Conservation (phyloP, 2,113 vertebrate species). For the Corythaixoides concolor region DNA sequence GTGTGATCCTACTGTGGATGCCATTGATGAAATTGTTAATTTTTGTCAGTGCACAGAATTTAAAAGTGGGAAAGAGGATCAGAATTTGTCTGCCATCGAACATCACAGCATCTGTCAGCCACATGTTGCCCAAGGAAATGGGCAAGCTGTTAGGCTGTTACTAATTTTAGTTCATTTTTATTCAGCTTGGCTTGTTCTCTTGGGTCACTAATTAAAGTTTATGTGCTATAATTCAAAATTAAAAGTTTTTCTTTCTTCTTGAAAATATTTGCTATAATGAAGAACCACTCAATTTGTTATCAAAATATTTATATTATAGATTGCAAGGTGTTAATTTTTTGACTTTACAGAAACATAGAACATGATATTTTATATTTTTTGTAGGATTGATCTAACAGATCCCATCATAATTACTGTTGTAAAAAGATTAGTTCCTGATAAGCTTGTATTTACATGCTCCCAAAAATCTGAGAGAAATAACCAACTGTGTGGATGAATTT, state of each 20-base stretch:
- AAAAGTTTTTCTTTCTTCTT: neutral
- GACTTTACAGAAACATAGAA: neutral
- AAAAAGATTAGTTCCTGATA: neutral
- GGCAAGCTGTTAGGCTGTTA: conserved; percentile 47
- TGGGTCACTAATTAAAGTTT: conserved; percentile 53
- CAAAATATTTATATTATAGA: neutral
- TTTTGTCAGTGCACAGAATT: neutral
- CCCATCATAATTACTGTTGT: neutral
- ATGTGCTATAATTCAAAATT: neutral
- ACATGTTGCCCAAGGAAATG: conserved; percentile 16
- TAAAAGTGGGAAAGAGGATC: neutral
- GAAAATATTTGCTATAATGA: neutral
- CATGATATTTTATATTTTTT: neutral
- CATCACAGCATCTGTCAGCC: conserved; percentile 30
- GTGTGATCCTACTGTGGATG: neutral
- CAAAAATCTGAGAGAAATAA: neutral
- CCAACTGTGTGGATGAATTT: neutral
- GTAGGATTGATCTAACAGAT: neutral
- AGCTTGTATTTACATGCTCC: neutral
- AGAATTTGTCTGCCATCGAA: conserved; percentile 23
- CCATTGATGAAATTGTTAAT: neutral
- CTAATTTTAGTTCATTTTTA: conserved; percentile 54
- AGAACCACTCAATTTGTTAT: neutral
- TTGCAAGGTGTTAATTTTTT: neutral
- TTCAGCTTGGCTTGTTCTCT: conserved; percentile 54